phyloP scores from a whole-genome alignment of 37 sponge, comb jelly and placozoan genomes.

The Ephydatia muelleri region DNA sequence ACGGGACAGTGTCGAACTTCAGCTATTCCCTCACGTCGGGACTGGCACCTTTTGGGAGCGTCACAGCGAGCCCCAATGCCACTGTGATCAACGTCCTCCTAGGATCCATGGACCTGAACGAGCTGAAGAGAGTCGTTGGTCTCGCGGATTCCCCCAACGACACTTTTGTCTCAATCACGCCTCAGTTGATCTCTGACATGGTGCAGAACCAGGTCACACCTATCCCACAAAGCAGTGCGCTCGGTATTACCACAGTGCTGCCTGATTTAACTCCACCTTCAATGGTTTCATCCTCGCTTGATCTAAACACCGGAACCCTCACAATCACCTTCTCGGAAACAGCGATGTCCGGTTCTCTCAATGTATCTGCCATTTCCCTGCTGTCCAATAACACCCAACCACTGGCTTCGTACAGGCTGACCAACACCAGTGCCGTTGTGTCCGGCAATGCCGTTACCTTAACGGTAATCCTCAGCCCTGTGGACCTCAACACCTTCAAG shows the following conservation, averaged over 20 bases:
- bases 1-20: slow-evolving; percentile 13
- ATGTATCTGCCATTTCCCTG: slow-evolving; percentile 41
- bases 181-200: slow-evolving; percentile 69
- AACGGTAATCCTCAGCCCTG: slow-evolving; percentile 42
- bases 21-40: slow-evolving; percentile 35
- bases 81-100: slow-evolving; percentile 56
- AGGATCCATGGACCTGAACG: slow-evolving; percentile 72
- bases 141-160: slow-evolving; percentile 51
- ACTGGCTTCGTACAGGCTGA: slow-evolving; percentile 32
- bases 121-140: slow-evolving; percentile 68
- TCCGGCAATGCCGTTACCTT: slow-evolving; percentile 28
- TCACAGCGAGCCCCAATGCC: slow-evolving; percentile 40
- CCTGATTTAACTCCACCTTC: slow-evolving; percentile 68
- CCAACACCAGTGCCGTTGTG: slow-evolving; percentile 22
- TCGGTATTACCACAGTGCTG: slow-evolving; percentile 20
- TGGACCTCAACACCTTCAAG: slow-evolving; percentile 80
- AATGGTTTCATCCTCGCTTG: slow-evolving; percentile 62
- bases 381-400: slow-evolving; percentile 26
- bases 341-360: slow-evolving; percentile 71
- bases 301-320: slow-evolving; percentile 74
- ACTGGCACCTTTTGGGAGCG: slow-evolving; percentile 29
- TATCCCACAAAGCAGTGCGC: slow-evolving; percentile 14
- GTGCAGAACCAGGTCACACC: slow-evolving; percentile 48
- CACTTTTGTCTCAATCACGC: slow-evolving; percentile 72
- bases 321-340: slow-evolving; percentile 85